phyloP scores from a whole-genome alignment of 2,888 invertebrate genomes.

The Brachyptera risi region DNA sequence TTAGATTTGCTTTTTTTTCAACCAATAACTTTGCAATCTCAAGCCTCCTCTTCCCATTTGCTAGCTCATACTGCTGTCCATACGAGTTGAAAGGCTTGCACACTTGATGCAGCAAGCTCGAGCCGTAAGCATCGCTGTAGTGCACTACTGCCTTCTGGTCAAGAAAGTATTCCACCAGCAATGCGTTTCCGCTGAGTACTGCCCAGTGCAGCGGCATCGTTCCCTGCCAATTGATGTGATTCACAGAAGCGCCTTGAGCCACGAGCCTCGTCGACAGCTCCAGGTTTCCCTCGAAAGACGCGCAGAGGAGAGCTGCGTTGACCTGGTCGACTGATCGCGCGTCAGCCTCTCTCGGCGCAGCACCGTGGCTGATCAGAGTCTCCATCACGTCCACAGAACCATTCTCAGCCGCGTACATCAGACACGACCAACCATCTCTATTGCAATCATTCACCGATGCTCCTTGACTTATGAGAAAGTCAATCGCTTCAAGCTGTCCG shows the following conservation, averaged over 20 bases:
- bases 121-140: too few species aligned
- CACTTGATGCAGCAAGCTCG: too few species aligned
- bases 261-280: not conserved
- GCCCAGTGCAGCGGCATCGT: not conserved
- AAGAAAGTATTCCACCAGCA: too few species aligned
- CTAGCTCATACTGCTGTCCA: too few species aligned
- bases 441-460: not conserved
- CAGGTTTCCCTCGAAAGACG: not conserved
- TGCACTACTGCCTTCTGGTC: too few species aligned
- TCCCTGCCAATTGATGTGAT: not conserved
- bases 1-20: not conserved
- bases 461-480: not conserved
- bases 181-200: too few species aligned
- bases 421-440: not conserved
- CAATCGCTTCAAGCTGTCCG: not conserved
- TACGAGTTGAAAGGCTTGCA: too few species aligned
- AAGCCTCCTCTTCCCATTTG: too few species aligned
- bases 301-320: not conserved
- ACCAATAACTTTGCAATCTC: not conserved
- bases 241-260: not conserved
- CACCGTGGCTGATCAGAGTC: too few species aligned
- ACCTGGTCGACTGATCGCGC: not conserved
- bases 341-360: not conserved
- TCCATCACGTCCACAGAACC: not conserved
- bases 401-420: not conserved